Evolutionary conservation across 2,113 vertebrate genomes (phyloP), one percentile per base, ranked within the genome.

Genomic region (Condylura cristata): DNA sequence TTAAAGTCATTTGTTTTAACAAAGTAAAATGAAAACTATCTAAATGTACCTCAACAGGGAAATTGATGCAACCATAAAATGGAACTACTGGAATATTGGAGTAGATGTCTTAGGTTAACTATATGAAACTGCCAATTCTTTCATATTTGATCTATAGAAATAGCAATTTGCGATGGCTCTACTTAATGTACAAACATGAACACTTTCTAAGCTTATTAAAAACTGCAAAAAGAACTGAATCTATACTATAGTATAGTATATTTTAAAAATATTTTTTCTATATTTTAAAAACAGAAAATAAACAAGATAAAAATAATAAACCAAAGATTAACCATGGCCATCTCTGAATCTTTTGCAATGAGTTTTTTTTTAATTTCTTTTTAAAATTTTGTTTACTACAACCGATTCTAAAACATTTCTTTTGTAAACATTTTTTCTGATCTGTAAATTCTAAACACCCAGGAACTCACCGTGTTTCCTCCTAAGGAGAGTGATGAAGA

Each of bases 21-120:
- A 96, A 90, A 95, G 92, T 78, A 86, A 95, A 89, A 92, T 51
- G 1, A 28, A 74, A 92, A 71, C 58, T 85, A 68, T 26, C 58
- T 89, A 87, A 95, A 75, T 84, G 30, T 39, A 22, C 20, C 79
- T 56, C 48, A 86, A 26, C 16, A 74, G 61, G 18, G 3, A 3
- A 81, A 82, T 53, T 65, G 39, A 12, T 68, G 34, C 16, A 79
- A 74, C n/a, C 37, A 63, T 76, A 51, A 11, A 81, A 26, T 85
- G 39, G 80, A 75, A 13, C 26, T 61, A 71, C 51, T 82, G 80
- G 95, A 86, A 93, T 53, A 86, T 34, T 34, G 37, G 4, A 85
- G 48, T 84, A 44, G 37, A 90, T 82, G 1, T 92, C 63, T 76
- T 88, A 82, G 41, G 56, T 58, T 79, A 82, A 74, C 7, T 41